Percentiles rank a stretch among this genome's conserved stretches.
Conservation (phyloP, 2,888 invertebrate genomes). For the Agrypnus murinus region DNA sequence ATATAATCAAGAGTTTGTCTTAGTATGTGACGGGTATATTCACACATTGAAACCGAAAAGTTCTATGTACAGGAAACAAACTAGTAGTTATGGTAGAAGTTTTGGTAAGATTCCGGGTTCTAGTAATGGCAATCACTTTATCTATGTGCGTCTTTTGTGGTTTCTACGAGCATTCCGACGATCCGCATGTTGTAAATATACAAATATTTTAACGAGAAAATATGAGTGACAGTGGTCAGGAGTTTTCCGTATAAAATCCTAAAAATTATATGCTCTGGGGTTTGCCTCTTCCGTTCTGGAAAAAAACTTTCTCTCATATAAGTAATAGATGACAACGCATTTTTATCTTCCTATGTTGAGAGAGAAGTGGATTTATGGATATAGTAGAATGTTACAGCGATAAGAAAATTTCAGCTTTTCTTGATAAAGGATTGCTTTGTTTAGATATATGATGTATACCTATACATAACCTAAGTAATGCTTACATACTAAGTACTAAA, state of each 20-base stretch:
- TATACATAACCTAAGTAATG: too few relatives aligned
- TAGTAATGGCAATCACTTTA: slow-evolving; percentile 43
- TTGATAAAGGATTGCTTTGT: too few relatives aligned
- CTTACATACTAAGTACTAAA: too few relatives aligned
- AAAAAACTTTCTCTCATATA: slow-evolving; percentile 32
- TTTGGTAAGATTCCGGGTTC: slow-evolving; percentile 48
- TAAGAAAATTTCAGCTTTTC: slow-evolving; percentile 18
- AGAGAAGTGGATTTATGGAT: slow-evolving; percentile 20
- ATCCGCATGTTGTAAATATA: slow-evolving; percentile 42
- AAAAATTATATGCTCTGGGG: slow-evolving; percentile 29
- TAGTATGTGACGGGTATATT: slow-evolving; percentile 24
- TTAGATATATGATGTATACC: too few relatives aligned
- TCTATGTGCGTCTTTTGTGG: slow-evolving; percentile 48
- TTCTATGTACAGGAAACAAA: slow-evolving; percentile 38
- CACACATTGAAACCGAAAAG: slow-evolving; percentile 38
- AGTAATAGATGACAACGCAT: slow-evolving; percentile 33
- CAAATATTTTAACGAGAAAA: slow-evolving; percentile 50
- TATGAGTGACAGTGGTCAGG: slow-evolving; percentile 46
- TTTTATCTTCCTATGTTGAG: slow-evolving; percentile 30
- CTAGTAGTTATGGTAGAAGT: slow-evolving; percentile 40
- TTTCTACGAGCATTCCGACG: slow-evolving; percentile 36
- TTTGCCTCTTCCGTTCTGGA: slow-evolving; percentile 12
- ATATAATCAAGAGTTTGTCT: slow-evolving; percentile 40
- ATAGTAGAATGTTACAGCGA: slow-evolving; percentile 13
- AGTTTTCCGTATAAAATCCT: slow-evolving; percentile 35